Evolutionary conservation across 2,888 invertebrate genomes (phyloP), one percentile per base, ranked within the genome.

Genomic region (Perithous albicinctus): DNA sequence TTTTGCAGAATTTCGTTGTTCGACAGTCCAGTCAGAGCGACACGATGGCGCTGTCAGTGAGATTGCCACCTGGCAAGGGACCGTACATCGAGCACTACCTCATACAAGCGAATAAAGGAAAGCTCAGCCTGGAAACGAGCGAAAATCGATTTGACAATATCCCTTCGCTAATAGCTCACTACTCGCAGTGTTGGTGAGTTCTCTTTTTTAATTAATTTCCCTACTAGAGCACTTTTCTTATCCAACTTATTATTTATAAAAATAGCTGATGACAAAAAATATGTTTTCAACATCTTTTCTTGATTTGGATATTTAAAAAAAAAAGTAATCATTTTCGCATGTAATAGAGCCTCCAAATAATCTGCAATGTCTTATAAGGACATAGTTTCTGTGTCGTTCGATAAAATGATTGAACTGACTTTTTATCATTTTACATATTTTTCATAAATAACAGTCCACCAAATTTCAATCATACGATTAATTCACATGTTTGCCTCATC

Each of bases 11-110:
- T 91, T 99, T 99, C 91, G 97, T 99, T 67, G 98, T 99, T 46
- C 96, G 99, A 61, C 97, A 98, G 91, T 98, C 98, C 51, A 98
- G 98, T 89, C 98, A 98, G 92, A 95, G 96, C 51, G 97, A 97
- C 88, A 98, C 98, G 72, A 98, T 98, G 98, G 99, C 99, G 48
- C 95, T 99, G 85, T 98, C 98, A 63, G 98, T 99, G 61, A 96
- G 98, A 10, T 94, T 98, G 83, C 97, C 98, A 0, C 95, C 96
- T 20, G 97, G 97, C 88, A 97, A 96, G 89, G 97, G 97, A 1
- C 97, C 97, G 7, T 98, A 98, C 93, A 98, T 98, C 90, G 98
- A 99, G 92, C 99, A 99, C 93, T 99, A 99, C 94, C 95, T 99
- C 89, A 97, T 99, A 87, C 98, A 98, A 93, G 96, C 97, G 15